Conservation (phyloP, 2,113 vertebrate species). For the Brachyhypopomus occidentalis region DNA sequence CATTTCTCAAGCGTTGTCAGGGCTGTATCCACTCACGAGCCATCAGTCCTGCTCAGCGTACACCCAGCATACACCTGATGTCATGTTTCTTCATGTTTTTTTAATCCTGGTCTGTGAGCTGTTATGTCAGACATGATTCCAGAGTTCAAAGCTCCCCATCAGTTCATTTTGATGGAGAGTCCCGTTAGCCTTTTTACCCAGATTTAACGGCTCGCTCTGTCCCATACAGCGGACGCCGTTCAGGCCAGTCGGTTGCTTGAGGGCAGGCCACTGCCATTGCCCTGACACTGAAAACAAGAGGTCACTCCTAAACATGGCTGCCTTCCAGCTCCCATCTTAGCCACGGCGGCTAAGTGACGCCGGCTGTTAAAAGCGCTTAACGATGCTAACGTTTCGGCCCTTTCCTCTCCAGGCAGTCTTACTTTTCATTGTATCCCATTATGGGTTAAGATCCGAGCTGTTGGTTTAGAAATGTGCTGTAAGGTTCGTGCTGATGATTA, state of each 20-base stretch:
- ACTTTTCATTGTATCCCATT: not conserved
- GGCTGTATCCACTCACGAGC: not conserved
- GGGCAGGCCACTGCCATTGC: conserved; percentile 35
- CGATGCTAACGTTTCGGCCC: conserved; percentile 54
- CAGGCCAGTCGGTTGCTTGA: not conserved
- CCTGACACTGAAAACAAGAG: conserved; percentile 38
- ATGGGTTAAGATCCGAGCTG: not conserved
- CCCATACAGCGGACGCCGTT: not conserved
- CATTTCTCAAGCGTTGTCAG: not conserved
- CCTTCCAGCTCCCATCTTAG: conserved; percentile 45
- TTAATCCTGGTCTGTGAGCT: conserved; percentile 50
- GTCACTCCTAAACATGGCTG: conserved; percentile 49
- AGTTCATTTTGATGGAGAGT: too few relatives aligned
- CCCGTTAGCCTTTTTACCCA: not conserved
- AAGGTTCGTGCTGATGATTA: not conserved
- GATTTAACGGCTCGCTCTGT: not conserved
- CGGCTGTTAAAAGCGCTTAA: conserved; percentile 63
- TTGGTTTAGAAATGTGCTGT: not conserved
- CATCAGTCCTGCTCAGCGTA: not conserved
- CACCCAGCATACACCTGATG: conserved; percentile 6
- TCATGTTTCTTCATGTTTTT: conserved; percentile 24
- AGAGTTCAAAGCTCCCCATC: not conserved
- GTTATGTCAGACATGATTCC: not conserved
- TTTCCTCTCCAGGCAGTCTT: conserved; percentile 30
- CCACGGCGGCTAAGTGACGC: conserved; percentile 59